Conservation (phyloP, 2,113 vertebrate species). For the Cottus gobio region DNA sequence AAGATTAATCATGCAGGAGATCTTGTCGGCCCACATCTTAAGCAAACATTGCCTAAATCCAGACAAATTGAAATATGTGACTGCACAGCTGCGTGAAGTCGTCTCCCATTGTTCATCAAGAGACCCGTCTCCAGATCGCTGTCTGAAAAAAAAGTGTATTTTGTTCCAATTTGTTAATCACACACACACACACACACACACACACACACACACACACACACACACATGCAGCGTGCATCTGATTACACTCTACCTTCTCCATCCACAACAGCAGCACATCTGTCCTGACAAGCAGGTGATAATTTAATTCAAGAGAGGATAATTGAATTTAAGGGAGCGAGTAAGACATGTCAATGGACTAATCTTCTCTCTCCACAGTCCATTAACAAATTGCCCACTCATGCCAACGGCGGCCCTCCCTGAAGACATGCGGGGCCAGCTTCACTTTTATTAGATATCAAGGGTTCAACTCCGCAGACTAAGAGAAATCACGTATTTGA, state of each 20-base stretch:
- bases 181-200: background rate
- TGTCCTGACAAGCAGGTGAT: slow-evolving; percentile 65
- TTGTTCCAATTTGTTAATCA: background rate
- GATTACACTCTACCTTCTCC: slow-evolving; percentile 25
- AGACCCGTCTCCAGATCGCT: background rate
- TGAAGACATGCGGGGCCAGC: slow-evolving; percentile 42
- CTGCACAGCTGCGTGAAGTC: background rate
- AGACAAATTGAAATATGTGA: slow-evolving; percentile 20
- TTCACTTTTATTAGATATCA: slow-evolving; percentile 32
- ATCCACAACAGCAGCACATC: slow-evolving; percentile 50
- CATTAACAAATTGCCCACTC: slow-evolving; percentile 74
- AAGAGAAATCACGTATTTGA: background rate
- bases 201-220: background rate
- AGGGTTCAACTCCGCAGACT: slow-evolving; percentile 25
- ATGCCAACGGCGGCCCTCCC: slow-evolving; percentile 58
- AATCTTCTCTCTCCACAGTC: slow-evolving; percentile 74
- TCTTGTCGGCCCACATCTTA: slow-evolving; percentile 31
- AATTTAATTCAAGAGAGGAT: slow-evolving; percentile 66
- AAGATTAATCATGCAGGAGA: slow-evolving; percentile 55
- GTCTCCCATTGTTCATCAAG: slow-evolving; percentile 1
- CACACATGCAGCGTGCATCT: background rate
- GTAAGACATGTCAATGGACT: slow-evolving; percentile 74
- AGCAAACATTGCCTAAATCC: slow-evolving; percentile 51
- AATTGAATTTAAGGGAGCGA: slow-evolving; percentile 73
- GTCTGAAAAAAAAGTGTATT: background rate